Conservation (phyloP, 2,113 vertebrate genomes). For the rabbit (Oryctolagus cuniculus) region mOryCun1.1 NC_091438.1:44669001-44669500, state of each 20-base stretch:
- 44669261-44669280: not conserved
- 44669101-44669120: constrained; percentile 47
- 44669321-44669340: constrained; percentile 21
- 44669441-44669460: constrained; percentile 79
- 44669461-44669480: constrained; percentile 81
- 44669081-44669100: constrained; percentile 79
- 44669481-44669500: constrained; percentile 70
- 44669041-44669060: constrained; percentile 96
- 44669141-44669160: constrained; percentile 50
- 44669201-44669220: constrained; percentile 61
- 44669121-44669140: constrained; percentile 78
- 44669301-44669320: constrained; percentile 53
- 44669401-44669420: constrained; percentile 66
- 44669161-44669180: constrained; percentile 47
- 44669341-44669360: constrained; percentile 3
- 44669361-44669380: not conserved
- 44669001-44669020: constrained; percentile 96
- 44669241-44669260: constrained; percentile 37
- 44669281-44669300: constrained; percentile 8
- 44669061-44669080: constrained; percentile 81
- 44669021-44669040: constrained; percentile 98
- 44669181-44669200: constrained; percentile 23
- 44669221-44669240: constrained; percentile 8
- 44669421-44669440: constrained; percentile 58
- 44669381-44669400: constrained; percentile 25